Base-by-base conservation (phyloP, 2,113 vertebrate species). In the Malaclemys terrapin region DNA sequence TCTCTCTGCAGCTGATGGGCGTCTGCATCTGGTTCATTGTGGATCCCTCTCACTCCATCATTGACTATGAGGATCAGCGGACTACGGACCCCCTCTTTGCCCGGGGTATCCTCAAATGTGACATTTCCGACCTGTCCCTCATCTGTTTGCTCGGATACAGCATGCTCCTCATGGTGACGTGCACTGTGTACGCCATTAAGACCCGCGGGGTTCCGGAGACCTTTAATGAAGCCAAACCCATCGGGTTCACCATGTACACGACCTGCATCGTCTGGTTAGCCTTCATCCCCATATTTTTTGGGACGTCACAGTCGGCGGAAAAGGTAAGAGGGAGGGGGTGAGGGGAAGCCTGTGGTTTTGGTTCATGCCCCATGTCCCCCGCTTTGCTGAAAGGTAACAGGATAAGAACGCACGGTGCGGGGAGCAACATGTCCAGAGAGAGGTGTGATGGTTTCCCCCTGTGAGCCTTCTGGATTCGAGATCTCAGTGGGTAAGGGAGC, bases 221-320 rank as follows among this genome's bases (percentile, higher is more conserved):
- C 87, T 99, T 99, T 98, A 99, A 99, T 0, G 99, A 99, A 98
- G 99, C 99, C 98, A 99, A 99, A 98, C 99, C 99, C 96, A 99
- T 99, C 4, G 99, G 99, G 97, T 99, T 99, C 98, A 99, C 99
- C 98, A 99, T 99, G 99, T 99, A 99, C 98, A 99, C 99, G 89
- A 99, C 99, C 94, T 99, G 99, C 97, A 99, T 99, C 50, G 99
- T 99, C 84, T 99, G 99, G 99, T 98, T 99, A 1, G 99, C 99
- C 92, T 99, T 99, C 98, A 99, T 99, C 95, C 99, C 99, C 59
- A 99, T 99, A 97, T 99, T 99, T 98, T 99, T 99, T 69, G 99
- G 99, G 90, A 99, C 99, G 10, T 99, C 99, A 2, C 99, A 99
- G 98, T 99, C 99, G 0, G 99, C 98, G 29, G 98, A 99, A 87